A percentile compares a stretch with the other conserved stretches of the same genome.
Conservation (phyloP, 2,797 vertebrate genomes). For the Lycodopsis pacificus region DNA sequence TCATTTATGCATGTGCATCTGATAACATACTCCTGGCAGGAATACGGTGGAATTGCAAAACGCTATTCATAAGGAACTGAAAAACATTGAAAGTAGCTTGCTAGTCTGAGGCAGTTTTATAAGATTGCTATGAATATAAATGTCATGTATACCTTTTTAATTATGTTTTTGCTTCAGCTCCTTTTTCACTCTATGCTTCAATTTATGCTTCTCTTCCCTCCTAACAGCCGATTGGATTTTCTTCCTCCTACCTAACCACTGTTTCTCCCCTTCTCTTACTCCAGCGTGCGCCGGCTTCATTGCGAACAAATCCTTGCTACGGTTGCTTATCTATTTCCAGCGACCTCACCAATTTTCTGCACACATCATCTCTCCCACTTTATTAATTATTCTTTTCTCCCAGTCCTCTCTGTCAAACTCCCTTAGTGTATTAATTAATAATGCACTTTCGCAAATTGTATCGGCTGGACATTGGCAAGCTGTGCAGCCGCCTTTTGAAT, state of each 20-base stretch:
- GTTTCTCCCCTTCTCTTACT: background rate
- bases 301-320: slow-evolving; percentile 19
- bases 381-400: slow-evolving; percentile 7
- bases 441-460: slow-evolving; percentile 10
- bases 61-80: background rate
- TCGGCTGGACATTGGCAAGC: slow-evolving; percentile 7
- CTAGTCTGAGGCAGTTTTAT: background rate
- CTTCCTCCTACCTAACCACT: background rate
- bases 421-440: slow-evolving; percentile 32
- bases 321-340: slow-evolving; percentile 22
- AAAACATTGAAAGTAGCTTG: background rate
- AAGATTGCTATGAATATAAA: background rate
- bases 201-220: slow-evolving; percentile 25
- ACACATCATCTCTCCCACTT: slow-evolving; percentile 4
- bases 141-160: background rate
- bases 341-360: slow-evolving; percentile 18
- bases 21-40: background rate
- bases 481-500: slow-evolving; percentile 47
- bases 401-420: slow-evolving; percentile 9
- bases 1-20: slow-evolving; percentile 12
- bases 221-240: slow-evolving; percentile 12
- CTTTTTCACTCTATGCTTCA: background rate
- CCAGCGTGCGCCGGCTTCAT: background rate
- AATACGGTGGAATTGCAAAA: background rate
- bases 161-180: background rate